Evolutionary conservation across 2,797 vertebrate species (phyloP), one percentile per base, ranked within the genome.

Genomic region (Malacoctenus gilli): DNA sequence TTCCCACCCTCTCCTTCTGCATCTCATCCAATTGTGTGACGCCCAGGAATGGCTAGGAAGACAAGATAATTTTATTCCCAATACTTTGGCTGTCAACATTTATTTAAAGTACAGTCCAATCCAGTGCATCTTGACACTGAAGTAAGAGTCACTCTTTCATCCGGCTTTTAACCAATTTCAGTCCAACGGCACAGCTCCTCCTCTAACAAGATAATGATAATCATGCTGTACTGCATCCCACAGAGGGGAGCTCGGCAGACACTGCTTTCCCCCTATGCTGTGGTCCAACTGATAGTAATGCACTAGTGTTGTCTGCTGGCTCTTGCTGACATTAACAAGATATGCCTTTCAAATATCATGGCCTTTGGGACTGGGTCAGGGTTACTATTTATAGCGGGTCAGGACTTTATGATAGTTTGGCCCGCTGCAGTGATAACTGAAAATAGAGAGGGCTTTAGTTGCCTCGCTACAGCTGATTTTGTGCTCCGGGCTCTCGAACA

Each of bases 331-430:
- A 91, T 90, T 90, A 86, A 84, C 75, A 69, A 84, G 82, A 82
- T 85, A 90, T 89, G 88, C 87, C 87, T 87, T 89, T 89, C 77
- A 93, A 93, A 93, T 92, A 92, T 91, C 91, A 92, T 82, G 90
- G 87, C 92, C 90, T 93, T 93, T 92, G 84, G 80, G 85, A 82
- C 79, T 81, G 87, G 90, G 91, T 91, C 87, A 91, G 42, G 49
- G 80, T 43, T 65, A 59, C 90, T 93, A 91, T 91, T 89, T 84
- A 89, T 90, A 91, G 85, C 73, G 79, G 89, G 83, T 79, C 78
- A 80, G 57, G 80, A 66, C 83, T 83, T 85, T 56, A 78, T 72
- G 81, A 82, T 80, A 77, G 84, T 85, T 84, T 72, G 68, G 72
- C 68, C 44, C 5, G 49, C 41, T 44, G 37, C 60, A 64, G 77